phyloP scores from a whole-genome alignment of 2,888 invertebrate species.

The Caenorhabditis sp. region DNA sequence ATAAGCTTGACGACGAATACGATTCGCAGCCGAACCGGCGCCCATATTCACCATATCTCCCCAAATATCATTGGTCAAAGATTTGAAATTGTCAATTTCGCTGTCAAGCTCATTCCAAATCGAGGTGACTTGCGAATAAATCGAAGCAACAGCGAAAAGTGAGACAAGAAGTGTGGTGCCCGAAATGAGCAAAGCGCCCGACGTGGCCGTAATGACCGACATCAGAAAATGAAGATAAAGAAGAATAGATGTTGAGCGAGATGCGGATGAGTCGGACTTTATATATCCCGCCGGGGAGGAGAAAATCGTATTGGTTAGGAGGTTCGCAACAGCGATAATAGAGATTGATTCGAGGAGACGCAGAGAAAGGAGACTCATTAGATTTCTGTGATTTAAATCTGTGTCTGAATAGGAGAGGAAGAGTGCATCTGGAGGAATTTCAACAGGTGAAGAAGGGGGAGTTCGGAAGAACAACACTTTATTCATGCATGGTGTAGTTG shows the following conservation, averaged over 20 bases:
- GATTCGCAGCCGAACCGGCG: slow-evolving; percentile 68
- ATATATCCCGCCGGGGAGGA: slow-evolving; percentile 1
- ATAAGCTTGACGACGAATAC: slow-evolving; percentile 64
- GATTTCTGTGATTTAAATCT: not conserved
- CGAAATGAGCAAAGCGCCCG: slow-evolving; percentile 65
- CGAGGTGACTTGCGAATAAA: slow-evolving; percentile 62
- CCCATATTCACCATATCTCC: slow-evolving; percentile 67
- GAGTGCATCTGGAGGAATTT: no score
- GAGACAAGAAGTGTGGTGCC: slow-evolving; percentile 64
- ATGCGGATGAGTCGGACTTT: slow-evolving; percentile 16
- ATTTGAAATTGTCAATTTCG: slow-evolving; percentile 67
- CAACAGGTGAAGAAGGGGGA: no score
- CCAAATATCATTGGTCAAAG: slow-evolving; percentile 65
- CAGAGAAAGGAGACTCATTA: slow-evolving; percentile 1
- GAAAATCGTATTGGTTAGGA: slow-evolving; percentile 41
- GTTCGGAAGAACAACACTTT: no score
- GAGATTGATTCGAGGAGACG: not conserved
- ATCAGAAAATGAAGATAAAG: slow-evolving; percentile 20
- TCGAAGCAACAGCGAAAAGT: slow-evolving; percentile 57
- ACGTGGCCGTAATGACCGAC: slow-evolving; percentile 65
- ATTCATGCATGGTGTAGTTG: no score
- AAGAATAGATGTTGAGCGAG: not conserved
- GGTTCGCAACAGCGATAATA: not conserved
- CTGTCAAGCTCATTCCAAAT: slow-evolving; percentile 68
- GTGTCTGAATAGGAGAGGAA: no score